Conservation (phyloP, 2,113 vertebrate species). For the Nymphicus hollandicus region DNA sequence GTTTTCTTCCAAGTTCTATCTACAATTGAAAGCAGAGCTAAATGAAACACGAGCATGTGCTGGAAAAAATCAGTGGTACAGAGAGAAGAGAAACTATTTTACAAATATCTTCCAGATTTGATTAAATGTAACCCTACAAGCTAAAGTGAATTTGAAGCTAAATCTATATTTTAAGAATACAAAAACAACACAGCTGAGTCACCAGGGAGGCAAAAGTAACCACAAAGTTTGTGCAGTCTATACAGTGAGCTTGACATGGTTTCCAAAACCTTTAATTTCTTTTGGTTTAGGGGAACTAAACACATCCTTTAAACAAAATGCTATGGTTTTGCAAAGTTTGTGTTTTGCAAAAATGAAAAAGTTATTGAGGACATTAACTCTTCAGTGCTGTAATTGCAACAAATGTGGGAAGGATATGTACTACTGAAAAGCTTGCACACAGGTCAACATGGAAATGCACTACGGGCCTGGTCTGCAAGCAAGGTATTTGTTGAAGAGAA, state of each 20-base stretch:
- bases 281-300: constrained; percentile 62
- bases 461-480: not conserved
- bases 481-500: not conserved
- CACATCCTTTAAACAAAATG: constrained; percentile 36
- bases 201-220: constrained; percentile 37
- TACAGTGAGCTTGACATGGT: constrained; percentile 46
- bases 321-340: constrained; percentile 25
- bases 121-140: not conserved
- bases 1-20: not conserved
- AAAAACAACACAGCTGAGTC: constrained; percentile 64
- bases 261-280: constrained; percentile 71
- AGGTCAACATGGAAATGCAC: not conserved
- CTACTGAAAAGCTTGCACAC: not conserved
- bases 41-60: not conserved
- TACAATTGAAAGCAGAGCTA: not conserved
- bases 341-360: not conserved
- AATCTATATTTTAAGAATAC: constrained; percentile 69
- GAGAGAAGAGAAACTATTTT: not conserved
- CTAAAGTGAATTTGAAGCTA: constrained; percentile 27
- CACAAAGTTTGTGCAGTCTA: constrained; percentile 63
- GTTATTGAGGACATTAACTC: not conserved
- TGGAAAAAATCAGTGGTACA: not conserved
- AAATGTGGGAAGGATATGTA: not conserved
- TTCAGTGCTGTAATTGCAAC: not conserved
- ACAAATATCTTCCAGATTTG: constrained; percentile 12